These are phyloP conservation scores for Gallinago media DNA, from an alignment of 2,113 vertebrate species.

Conservation along the genomic window DNA sequence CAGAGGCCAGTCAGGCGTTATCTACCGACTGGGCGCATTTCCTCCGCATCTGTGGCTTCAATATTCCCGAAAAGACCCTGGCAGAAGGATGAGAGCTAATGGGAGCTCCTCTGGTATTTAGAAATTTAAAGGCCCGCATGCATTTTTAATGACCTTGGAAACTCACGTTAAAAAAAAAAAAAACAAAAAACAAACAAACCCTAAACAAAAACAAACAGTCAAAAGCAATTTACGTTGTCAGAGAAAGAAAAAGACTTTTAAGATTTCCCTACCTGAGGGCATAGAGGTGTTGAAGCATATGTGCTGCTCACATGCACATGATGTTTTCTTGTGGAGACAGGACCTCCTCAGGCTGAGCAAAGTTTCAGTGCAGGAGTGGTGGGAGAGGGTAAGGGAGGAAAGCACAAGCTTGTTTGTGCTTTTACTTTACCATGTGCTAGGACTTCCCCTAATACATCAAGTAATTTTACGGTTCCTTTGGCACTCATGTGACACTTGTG, in stretches of 20 bases:
- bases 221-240: too few relatives aligned
- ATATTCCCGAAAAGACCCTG: slow-evolving; percentile 34
- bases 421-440: background rate
- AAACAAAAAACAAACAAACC: background rate
- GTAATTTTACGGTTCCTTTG: background rate
- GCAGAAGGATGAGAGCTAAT: slow-evolving; percentile 53
- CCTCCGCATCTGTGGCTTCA: slow-evolving; percentile 47
- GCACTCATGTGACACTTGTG: background rate
- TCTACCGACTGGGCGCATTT: slow-evolving; percentile 77
- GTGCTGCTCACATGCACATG: background rate
- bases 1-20: slow-evolving; percentile 90
- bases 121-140: slow-evolving; percentile 30
- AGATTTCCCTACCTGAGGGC: too few relatives aligned
- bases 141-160: slow-evolving; percentile 60
- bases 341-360: background rate
- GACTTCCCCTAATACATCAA: background rate
- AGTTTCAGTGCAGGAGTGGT: background rate
- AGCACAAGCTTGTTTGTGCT: background rate
- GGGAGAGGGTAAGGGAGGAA: background rate
- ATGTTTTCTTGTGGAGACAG: background rate
- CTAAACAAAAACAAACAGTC: too few relatives aligned
- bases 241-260: too few relatives aligned
- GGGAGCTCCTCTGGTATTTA: slow-evolving; percentile 35
- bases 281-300: background rate
- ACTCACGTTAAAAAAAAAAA: background rate